A percentile compares a stretch with the other conserved stretches of the same genome.
These are phyloP conservation scores for Siderastrea radians DNA, from an alignment of 92 coral and sea anemone species.

Conservation along the genomic window DNA sequence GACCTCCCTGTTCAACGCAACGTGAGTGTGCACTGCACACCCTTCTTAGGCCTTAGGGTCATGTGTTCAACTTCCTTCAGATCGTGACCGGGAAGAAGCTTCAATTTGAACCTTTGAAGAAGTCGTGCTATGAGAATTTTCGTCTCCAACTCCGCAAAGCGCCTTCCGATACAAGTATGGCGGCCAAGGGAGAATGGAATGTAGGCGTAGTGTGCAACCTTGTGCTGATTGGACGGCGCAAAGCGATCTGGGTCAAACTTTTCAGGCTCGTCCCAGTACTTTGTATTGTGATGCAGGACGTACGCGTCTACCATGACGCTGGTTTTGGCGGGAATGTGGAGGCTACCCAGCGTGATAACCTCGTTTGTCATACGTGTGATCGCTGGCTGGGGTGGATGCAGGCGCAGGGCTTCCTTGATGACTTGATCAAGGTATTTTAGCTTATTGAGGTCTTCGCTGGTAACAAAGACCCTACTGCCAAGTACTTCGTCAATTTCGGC, in stretches of 20 bases:
- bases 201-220: conserved; percentile 84
- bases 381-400: conserved; percentile 95
- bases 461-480: conserved; percentile 78
- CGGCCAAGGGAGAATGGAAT: conserved; percentile 88
- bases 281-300: conserved; percentile 85
- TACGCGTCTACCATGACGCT: conserved; percentile 86
- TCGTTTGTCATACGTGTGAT: conserved; percentile 80
- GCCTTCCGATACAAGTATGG: conserved; percentile 81
- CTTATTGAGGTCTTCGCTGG: conserved; percentile 75
- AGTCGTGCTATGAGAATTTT: conserved; percentile 78
- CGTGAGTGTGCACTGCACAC: conserved; percentile 72
- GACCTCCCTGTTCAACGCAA: conserved; percentile 20
- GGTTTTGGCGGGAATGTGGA: conserved; percentile 83
- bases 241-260: conserved; percentile 93
- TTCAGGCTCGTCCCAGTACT: conserved; percentile 94
- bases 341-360: conserved; percentile 77
- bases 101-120: conserved; percentile 75
- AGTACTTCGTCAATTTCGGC: conserved; percentile 85
- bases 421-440: conserved; percentile 83
- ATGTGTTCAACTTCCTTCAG: conserved; percentile 80
- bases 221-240: conserved; percentile 68
- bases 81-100: conserved; percentile 78
- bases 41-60: conserved; percentile 80
- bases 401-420: conserved; percentile 90
- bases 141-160: conserved; percentile 77